Conservation (phyloP, 2,888 invertebrate genomes). For the Cosmopolites sordidus region DNA sequence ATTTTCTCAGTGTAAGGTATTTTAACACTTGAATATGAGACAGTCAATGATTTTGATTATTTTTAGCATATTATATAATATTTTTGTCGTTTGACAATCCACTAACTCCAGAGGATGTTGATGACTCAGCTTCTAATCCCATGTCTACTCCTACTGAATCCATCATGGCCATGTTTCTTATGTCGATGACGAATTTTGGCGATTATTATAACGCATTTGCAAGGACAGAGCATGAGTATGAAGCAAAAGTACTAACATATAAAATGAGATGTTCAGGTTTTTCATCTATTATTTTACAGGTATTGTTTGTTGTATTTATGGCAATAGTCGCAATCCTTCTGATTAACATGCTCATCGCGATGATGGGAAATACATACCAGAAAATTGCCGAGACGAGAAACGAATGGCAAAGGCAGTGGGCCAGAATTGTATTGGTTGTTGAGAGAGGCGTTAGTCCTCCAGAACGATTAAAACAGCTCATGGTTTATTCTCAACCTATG, state of each 20-base stretch:
- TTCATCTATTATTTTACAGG: slow-evolving; percentile 49
- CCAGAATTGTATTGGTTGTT: slow-evolving; percentile 92
- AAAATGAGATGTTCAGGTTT: slow-evolving; percentile 12
- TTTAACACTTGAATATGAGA: not conserved
- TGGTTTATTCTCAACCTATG: slow-evolving; percentile 93
- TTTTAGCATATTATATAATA: slow-evolving; percentile 81
- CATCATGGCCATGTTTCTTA: slow-evolving; percentile 96
- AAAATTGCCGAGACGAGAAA: slow-evolving; percentile 95
- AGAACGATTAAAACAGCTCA: slow-evolving; percentile 77
- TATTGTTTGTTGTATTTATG: slow-evolving; percentile 95
- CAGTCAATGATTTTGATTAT: not conserved
- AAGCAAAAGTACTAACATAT: slow-evolving; percentile 71
- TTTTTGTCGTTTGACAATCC: slow-evolving; percentile 85
- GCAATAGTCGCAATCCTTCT: slow-evolving; percentile 90
- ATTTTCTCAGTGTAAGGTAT: slow-evolving; percentile 82
- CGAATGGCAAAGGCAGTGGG: slow-evolving; percentile 99
- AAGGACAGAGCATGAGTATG: slow-evolving; percentile 80
- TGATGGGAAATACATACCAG: slow-evolving; percentile 99
- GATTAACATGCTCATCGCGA: slow-evolving; percentile 97
- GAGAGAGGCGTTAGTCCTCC: slow-evolving; percentile 93
- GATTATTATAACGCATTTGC: slow-evolving; percentile 91
- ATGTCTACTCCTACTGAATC: slow-evolving; percentile 92
- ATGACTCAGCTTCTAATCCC: slow-evolving; percentile 78
- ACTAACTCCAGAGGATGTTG: slow-evolving; percentile 74
- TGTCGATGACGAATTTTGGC: slow-evolving; percentile 96